Base-by-base conservation (phyloP, 1,140 invertebrate genomes). In the Hylaeus anthracinus region DNA sequence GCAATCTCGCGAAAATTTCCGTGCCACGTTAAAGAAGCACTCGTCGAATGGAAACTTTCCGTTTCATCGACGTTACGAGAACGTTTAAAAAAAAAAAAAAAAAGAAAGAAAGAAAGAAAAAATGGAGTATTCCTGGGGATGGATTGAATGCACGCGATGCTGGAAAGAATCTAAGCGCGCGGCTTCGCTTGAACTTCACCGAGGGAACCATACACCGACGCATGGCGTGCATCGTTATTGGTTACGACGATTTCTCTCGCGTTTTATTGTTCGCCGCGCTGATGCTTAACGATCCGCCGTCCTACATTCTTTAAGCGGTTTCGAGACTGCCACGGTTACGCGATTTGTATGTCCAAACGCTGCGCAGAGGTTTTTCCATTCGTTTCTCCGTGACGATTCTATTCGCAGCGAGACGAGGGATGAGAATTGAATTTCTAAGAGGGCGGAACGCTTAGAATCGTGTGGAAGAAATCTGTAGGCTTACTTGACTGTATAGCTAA, bases 1-100 rank as follows among this genome's bases (percentile, higher is more conserved):
- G 72, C 58, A 63, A 85, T 75, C 79, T 70, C n/a, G 55, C 43
- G 60, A 53, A 73, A 86, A 86, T 85, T 37, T 51, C 66, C 74
- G 65, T 12, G 45, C 48, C 43, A 70, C 67, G 61, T 58, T 45
- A 63, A 80, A 70, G 76, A 45, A 58, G 60, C 61, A 10, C 55
- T 69, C 60, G 48, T 55, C 8, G 67, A 58, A 45, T 65, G 43
- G 9, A 43, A 78, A 78, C 48, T 64, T 77, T 56, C 39, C 26
- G 48, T 79, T 79, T 61, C 43, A n/a, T 67, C 55, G 55, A 67
- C 12, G 45, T 55, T 37, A 41, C 15, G 69, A 15, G 55, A 70
- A 61, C 51, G 56, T 51, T 65, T 63, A 71, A 70, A 53, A 72
- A 26, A 26, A 26, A 72, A 26, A 26, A 26, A 26, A 26, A 26